Base-by-base conservation (phyloP, 2,797 vertebrate species). In the Cirrhinus molitorella region DNA sequence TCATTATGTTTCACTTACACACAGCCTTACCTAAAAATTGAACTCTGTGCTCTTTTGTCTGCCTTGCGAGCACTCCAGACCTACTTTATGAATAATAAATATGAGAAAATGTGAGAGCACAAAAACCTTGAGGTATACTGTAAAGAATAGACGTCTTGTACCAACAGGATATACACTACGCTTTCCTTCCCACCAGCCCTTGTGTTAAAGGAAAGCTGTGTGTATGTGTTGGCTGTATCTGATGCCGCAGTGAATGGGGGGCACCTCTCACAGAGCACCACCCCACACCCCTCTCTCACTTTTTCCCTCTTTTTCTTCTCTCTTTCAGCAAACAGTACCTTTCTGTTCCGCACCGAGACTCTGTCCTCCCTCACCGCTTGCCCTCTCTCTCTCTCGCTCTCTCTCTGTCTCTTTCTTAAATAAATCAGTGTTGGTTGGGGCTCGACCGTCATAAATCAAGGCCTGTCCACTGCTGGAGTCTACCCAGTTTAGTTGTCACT, bases 401-500 rank as follows among this genome's bases (percentile, higher is more conserved):
- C n/a, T n/a, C n/a, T 76, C 91, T 91, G 89, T 90, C 88, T 95
- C 94, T 95, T 93, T 95, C 89, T 95, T 94, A 97, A 97, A 98
- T 99, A 99, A 99, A 99, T 99, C 97, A 99, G 96, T 95, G 94
- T 95, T 96, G 94, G 95, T 98, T 95, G 96, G 96, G 96, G 95
- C 96, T 97, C 96, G 95, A 94, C 96, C 95, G 94, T 95, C 96
- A 98, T 99, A 99, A 99, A 99, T 99, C 97, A 98, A 96, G 94
- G 93, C 94, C 95, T 97, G 97, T 97, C 96, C 96, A 95, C 96
- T 95, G 95, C 94, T 98, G 97, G 97, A 98, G 97, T 96, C 97
- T 97, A 96, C 97, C 97, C 96, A 98, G 98, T 97, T 96, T 96
- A 96, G 96, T 96, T 98, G 97, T 98, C 97, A 98, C 96, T 96